Evolutionary conservation across 2,113 vertebrate species (phyloP).

Genomic region (Cinclus cinclus): DNA sequence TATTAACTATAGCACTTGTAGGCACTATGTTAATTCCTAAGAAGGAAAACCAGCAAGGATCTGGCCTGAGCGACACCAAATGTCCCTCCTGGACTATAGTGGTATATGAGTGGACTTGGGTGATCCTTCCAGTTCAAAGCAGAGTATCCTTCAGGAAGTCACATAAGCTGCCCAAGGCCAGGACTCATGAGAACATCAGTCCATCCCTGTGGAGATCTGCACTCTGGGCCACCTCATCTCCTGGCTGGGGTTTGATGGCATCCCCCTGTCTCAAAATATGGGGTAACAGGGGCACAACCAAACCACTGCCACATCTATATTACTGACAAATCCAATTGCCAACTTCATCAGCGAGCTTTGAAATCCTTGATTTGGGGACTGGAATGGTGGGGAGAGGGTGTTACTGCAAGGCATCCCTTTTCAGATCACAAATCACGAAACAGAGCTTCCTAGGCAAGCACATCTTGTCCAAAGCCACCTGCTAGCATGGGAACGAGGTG

Average conservation of each 20-base stretch:
- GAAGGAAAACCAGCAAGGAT: not conserved
- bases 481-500: not conserved
- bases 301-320: accelerated
- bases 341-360: not conserved
- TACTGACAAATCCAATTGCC: not conserved
- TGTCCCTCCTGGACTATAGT: not conserved
- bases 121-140: not conserved
- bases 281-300: not conserved
- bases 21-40: not conserved
- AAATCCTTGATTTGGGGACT: not conserved
- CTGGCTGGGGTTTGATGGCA: not conserved
- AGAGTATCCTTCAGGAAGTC: not conserved
- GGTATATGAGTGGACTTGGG: not conserved
- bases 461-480: not conserved
- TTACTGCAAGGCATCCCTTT: not conserved
- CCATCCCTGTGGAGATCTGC: not conserved
- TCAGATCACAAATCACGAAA: not conserved
- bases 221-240: not conserved
- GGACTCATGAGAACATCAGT: not conserved
- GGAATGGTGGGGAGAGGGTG: not conserved
- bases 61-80: not conserved
- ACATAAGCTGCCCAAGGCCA: not conserved
- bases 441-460: not conserved
- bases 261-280: not conserved
- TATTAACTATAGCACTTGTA: not conserved